Percentiles rank a stretch among this genome's conserved stretches.
phyloP scores from a whole-genome alignment of 2,888 invertebrate species.

The Taenaris catops region DNA sequence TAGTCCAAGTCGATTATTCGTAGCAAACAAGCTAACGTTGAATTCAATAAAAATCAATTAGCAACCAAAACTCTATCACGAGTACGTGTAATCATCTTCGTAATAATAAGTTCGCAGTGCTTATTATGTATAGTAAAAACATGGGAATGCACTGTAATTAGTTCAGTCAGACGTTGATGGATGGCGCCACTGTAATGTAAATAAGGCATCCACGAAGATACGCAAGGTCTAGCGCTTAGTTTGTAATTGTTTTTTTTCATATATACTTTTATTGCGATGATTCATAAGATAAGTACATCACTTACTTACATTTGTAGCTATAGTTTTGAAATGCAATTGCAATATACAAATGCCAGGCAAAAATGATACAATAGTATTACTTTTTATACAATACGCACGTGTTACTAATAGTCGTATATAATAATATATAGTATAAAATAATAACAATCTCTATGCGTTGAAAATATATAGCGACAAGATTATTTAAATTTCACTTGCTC shows the following conservation, averaged over 20 bases:
- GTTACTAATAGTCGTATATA: too few relatives aligned
- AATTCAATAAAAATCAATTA: slow-evolving; percentile 9
- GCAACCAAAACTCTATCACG: slow-evolving; percentile 9
- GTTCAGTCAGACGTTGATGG: slow-evolving; percentile 48
- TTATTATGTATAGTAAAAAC: slow-evolving; percentile 27
- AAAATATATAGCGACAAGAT: too few relatives aligned
- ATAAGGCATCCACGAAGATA: slow-evolving; percentile 26
- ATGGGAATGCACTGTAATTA: slow-evolving; percentile 42
- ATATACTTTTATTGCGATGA: slow-evolving; percentile 2
- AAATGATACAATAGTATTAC: too few relatives aligned
- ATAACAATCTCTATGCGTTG: too few relatives aligned
- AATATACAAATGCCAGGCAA: too few relatives aligned
- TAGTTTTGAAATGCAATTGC: too few relatives aligned
- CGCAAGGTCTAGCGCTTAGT: slow-evolving; percentile 14
- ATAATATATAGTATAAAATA: too few relatives aligned
- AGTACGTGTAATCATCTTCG: slow-evolving; percentile 5
- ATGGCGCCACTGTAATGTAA: slow-evolving; percentile 39
- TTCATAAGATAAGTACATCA: not conserved
- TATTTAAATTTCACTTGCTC: too few relatives aligned
- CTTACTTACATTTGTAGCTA: too few relatives aligned
- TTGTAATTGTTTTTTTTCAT: slow-evolving; percentile 20
- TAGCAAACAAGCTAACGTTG: too few relatives aligned
- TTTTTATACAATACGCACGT: too few relatives aligned
- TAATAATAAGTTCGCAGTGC: slow-evolving; percentile 18
- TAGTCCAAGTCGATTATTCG: too few relatives aligned